Evolutionary conservation across 2,888 invertebrate genomes (phyloP).

Genomic region (Phaonia tiefii): DNA sequence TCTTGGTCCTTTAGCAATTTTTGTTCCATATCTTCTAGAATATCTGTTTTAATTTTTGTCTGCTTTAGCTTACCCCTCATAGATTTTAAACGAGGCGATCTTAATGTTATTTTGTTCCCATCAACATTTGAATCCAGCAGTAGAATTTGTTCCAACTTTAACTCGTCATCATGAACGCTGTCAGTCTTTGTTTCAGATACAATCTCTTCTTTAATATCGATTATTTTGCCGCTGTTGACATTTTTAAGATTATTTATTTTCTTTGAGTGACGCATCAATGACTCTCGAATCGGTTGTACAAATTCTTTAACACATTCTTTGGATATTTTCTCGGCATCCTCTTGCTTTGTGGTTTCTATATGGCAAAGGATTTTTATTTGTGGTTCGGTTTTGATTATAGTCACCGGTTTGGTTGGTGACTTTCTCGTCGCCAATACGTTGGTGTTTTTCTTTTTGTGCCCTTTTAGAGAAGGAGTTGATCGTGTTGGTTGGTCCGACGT

Average conservation of each 20-base stretch:
- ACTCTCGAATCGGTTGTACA: slow-evolving; percentile 57
- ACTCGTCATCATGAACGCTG: neutral
- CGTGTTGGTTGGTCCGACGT: slow-evolving; percentile 30
- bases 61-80: neutral
- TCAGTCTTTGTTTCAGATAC: slow-evolving; percentile 36
- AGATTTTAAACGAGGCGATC: slow-evolving; percentile 22
- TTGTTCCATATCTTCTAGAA: neutral
- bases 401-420: slow-evolving; percentile 41
- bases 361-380: slow-evolving; percentile 70
- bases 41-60: neutral
- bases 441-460: slow-evolving; percentile 30
- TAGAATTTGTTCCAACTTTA: neutral
- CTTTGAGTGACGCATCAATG: slow-evolving; percentile 54
- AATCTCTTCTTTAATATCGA: slow-evolving; percentile 4
- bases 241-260: neutral
- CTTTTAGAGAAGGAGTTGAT: neutral
- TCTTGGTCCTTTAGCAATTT: neutral
- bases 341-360: slow-evolving; percentile 56
- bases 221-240: neutral
- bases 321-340: slow-evolving; percentile 48
- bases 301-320: slow-evolving; percentile 50
- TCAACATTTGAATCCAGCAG: neutral
- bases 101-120: neutral
- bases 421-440: slow-evolving; percentile 29
- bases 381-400: slow-evolving; percentile 49